A percentile compares a stretch with the other conserved stretches of the same genome.
Evolutionary conservation across 1,140 invertebrate species (phyloP).

Genomic region (Oryzaephilus surinamensis): DNA sequence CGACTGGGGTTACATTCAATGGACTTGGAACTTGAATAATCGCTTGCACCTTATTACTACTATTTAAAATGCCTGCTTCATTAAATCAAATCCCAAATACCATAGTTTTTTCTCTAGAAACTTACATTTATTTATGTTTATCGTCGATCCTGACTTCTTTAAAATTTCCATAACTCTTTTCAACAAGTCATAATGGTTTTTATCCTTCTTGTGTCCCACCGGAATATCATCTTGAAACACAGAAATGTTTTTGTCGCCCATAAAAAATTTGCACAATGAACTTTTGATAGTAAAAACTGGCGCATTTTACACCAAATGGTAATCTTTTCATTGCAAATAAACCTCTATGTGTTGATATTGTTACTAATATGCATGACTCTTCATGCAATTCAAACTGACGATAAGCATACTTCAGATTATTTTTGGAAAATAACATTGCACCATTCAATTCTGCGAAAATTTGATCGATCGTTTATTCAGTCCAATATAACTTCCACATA

Average conservation of each 20-base stretch:
- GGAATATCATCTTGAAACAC: slow-evolving; percentile 26
- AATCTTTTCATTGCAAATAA: slow-evolving; percentile 21
- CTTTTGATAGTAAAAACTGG: slow-evolving; percentile 32
- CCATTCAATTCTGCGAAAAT: slow-evolving; percentile 15
- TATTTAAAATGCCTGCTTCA: slow-evolving; percentile 23
- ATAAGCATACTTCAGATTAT: slow-evolving; percentile 15
- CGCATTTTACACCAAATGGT: slow-evolving; percentile 11
- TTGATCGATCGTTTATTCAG: slow-evolving; percentile 20
- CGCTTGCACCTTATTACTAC: slow-evolving; percentile 18
- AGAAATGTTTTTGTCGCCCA: slow-evolving; percentile 14
- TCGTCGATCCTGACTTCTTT: slow-evolving; percentile 14
- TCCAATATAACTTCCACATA: slow-evolving; percentile 34
- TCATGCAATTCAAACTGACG: slow-evolving; percentile 10
- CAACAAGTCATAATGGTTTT: slow-evolving; percentile 17
- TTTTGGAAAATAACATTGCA: slow-evolving; percentile 11
- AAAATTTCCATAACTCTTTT: slow-evolving; percentile 16
- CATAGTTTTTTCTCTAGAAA: slow-evolving; percentile 14
- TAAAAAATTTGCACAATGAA: slow-evolving; percentile 30
- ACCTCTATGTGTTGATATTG: slow-evolving; percentile 17
- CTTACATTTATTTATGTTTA: slow-evolving; percentile 17
- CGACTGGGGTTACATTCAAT: slow-evolving; percentile 29
- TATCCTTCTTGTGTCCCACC: slow-evolving; percentile 17
- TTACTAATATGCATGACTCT: slow-evolving; percentile 8
- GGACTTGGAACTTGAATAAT: slow-evolving; percentile 29
- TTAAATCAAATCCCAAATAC: slow-evolving; percentile 20